Evolutionary conservation across 2,888 invertebrate genomes (phyloP).

Genomic region (Ditula angustiorana): DNA sequence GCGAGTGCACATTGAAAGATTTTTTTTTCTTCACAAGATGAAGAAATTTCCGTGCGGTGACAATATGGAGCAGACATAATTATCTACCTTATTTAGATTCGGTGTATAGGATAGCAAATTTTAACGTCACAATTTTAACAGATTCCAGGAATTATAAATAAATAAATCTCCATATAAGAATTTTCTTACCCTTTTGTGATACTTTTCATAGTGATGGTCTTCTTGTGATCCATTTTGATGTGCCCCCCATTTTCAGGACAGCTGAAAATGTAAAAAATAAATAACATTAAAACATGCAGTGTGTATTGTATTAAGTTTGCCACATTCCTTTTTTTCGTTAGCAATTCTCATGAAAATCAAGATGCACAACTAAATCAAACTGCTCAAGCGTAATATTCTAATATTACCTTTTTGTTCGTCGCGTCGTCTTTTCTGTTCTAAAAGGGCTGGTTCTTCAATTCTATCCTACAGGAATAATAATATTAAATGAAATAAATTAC

Average conservation of each 20-base stretch:
- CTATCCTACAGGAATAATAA: conserved; percentile 88
- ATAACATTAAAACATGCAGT: conserved; percentile 4
- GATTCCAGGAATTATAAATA: too few species aligned
- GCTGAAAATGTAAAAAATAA: conserved; percentile 61
- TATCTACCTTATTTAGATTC: too few species aligned
- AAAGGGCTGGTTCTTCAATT: conserved; percentile 87
- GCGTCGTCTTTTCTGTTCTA: conserved; percentile 91
- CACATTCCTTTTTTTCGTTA: not conserved
- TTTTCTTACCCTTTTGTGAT: conserved; percentile 89
- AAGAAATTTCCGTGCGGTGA: too few species aligned
- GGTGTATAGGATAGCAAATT: too few species aligned
- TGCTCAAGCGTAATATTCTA: not conserved
- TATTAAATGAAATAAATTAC: too few species aligned
- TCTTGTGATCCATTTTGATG: conserved; percentile 92
- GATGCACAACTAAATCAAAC: not conserved
- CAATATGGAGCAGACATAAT: too few species aligned
- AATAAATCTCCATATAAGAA: not conserved
- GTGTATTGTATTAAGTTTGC: too few species aligned
- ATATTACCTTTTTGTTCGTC: conserved; percentile 91
- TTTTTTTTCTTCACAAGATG: too few species aligned
- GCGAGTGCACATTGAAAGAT: too few species aligned
- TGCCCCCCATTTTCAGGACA: conserved; percentile 84
- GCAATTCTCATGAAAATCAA: too few species aligned
- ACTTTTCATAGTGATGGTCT: conserved; percentile 90
- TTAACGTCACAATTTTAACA: not conserved